Evolutionary conservation across 2,888 invertebrate genomes (phyloP), one percentile per base, ranked within the genome.

Genomic region (Hofmannophila pseudospretella): DNA sequence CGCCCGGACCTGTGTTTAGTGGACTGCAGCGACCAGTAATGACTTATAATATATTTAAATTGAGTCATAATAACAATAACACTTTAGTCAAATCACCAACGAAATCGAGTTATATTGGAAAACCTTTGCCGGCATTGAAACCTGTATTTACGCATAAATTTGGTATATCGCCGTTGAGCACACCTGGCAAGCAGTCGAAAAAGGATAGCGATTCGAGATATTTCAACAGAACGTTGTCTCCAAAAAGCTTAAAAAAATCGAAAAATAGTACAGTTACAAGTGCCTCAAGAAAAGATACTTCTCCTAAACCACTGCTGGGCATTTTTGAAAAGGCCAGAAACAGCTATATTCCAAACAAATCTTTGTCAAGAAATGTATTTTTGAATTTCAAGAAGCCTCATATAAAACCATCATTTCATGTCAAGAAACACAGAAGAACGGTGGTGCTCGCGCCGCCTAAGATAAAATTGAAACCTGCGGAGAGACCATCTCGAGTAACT

Each of bases 391-490:
- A 80, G 47, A 87, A 81, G 52, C 71, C 80, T n/a, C 66, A 70
- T 31, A 52, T 80, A 22, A 85, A 75, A 42, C 78, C 79, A 3
- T 66, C 77, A n/a, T 78, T 77, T 47, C 86, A 73, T 55, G 82
- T 66, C 51, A 90, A 78, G 77, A 89, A 88, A 69, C 89, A 89
- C 45, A 87, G 89, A 64, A 75, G 89, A 54, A 87, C 89, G 54
- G 79, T 87, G 9, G 81, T 86, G 20, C 62, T 87, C 33, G 82
- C 86, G 7, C 85, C 87, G 8, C 81, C 85, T 10, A 86, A 84
- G 64, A 85, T 85, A 19, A 81, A 85, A 50, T 63, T 85, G 30
- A 81, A 78, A 57, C 75, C 81, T n/a, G 58, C 69, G 0, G 86
- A 85, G 44, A 65, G 85, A 43, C 74, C 77, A 2, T 85, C 85